Evolutionary conservation across 2,797 vertebrate genomes (phyloP), one percentile per base, ranked within the genome.

Genomic region (Spinus pinus): DNA sequence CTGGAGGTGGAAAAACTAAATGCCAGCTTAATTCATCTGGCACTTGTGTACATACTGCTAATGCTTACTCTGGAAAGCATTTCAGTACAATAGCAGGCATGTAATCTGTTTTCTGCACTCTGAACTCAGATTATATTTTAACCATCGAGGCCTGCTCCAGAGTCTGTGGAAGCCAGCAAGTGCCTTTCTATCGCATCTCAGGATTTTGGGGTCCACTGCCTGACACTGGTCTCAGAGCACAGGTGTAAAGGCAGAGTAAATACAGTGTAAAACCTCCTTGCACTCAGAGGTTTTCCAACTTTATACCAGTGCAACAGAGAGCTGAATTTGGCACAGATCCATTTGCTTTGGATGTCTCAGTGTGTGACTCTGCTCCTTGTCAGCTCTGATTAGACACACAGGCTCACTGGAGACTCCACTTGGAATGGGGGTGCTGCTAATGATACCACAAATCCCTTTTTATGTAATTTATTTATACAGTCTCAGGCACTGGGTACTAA

Each of bases 81-180:
- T 94, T 90, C 25, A 7, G 75, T 69, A 91, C 87, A 86, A 83
- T 83, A 86, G 82, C 75, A 91, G 69, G 87, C 75, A 69, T 74
- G 82, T 88, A 83, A 96, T 92, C 91, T 94, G 75, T 81, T 83
- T 93, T 91, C 85, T 95, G 94, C 85, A 91, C 87, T 94, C 93
- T 91, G 91, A 94, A 90, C 91, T 75, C 54, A 33, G 91, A 81
- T 93, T 94, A 67, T 72, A 91, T 90, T 96, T 95, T 94, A 95
- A 96, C 96, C 61, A 67, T 12, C 0, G 2, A 86, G 75, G 80
- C 35, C 72, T 67, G 50, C 86, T 78, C 35, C 53, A 54, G 86
- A 64, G 67, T 1, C 74, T 62, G 60, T 24, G 53, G 25, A 54
- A 87, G 60, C 22, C 56, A 71, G 83, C 25, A 31, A 3, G 2